phyloP scores from a whole-genome alignment of 2,113 vertebrate species.

The Elephantulus edwardii region DNA sequence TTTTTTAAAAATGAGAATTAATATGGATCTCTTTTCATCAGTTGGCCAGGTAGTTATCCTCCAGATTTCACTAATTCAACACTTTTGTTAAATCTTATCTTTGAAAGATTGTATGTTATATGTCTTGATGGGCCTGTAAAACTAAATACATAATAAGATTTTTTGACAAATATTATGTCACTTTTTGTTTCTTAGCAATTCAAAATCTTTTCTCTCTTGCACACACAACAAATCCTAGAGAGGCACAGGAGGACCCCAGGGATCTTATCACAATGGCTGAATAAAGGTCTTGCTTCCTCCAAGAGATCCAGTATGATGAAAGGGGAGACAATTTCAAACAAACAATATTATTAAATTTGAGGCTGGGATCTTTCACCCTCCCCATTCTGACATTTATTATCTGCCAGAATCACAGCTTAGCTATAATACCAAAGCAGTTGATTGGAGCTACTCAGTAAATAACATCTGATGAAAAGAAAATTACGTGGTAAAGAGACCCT shows the following conservation, averaged over 20 bases:
- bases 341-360: conserved; percentile 66
- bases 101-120: conserved; percentile 21
- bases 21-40: no score
- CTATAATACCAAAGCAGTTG: conserved; percentile 70
- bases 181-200: conserved; percentile 59
- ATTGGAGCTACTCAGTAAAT: conserved; percentile 81
- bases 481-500: conserved; percentile 79
- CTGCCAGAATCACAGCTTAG: conserved; percentile 71
- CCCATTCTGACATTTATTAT: conserved; percentile 69
- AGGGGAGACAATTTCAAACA: conserved; percentile 69
- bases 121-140: conserved; percentile 28
- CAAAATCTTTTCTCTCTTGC: conserved; percentile 53
- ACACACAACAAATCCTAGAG: conserved; percentile 8
- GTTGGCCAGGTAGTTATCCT: no score
- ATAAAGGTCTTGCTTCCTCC: conserved; percentile 24
- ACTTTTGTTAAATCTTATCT: conserved; percentile 16
- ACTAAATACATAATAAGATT: conserved; percentile 42
- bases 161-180: conserved; percentile 46
- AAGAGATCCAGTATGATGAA: conserved; percentile 59
- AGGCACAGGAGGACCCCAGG: neutral
- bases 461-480: conserved; percentile 83
- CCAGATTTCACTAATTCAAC: conserved; percentile 50
- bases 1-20: no score
- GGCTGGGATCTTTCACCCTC: conserved; percentile 66
- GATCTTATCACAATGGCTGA: conserved; percentile 29